Percentiles rank a stretch among this genome's conserved stretches.
phyloP scores from a whole-genome alignment of 2,113 vertebrate genomes.

The Lagopus muta region DNA sequence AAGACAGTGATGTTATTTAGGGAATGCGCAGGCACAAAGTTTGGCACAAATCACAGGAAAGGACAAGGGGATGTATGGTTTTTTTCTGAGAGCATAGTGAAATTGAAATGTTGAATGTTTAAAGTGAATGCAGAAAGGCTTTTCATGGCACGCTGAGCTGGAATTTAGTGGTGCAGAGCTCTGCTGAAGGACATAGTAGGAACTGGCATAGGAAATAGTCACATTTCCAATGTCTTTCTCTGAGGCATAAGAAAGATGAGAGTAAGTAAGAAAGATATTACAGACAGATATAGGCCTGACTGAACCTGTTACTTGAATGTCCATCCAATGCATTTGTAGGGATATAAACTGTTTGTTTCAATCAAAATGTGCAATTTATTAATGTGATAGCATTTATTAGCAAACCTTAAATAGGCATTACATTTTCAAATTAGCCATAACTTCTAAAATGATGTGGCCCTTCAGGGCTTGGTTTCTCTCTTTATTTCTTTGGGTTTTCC shows the following conservation, averaged over 20 bases:
- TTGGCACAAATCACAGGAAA: not conserved
- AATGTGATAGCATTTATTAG: not conserved
- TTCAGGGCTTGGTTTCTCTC: not conserved
- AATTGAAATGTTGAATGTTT: not conserved
- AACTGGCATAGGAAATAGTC: not conserved
- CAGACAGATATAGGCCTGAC: not conserved
- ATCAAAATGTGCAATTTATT: not conserved
- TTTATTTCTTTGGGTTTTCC: not conserved
- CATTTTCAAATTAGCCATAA: not conserved
- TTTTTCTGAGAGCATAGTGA: not conserved
- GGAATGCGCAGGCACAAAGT: not conserved
- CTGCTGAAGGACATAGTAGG: not conserved
- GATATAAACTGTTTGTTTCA: not conserved
- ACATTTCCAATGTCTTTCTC: not conserved
- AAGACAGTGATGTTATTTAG: not conserved
- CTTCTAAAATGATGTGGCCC: not conserved
- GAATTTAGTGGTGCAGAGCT: not conserved
- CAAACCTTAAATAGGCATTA: not conserved
- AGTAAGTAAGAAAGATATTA: not conserved
- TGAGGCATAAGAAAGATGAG: not conserved
- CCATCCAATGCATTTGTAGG: not conserved
- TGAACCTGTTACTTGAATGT: not conserved
- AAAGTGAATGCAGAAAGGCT: not conserved
- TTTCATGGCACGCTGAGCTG: not conserved
- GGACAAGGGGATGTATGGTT: not conserved